These are phyloP conservation scores for Bombus consobrinus DNA, from an alignment of 1,140 invertebrate genomes.

Conservation along the genomic window DNA sequence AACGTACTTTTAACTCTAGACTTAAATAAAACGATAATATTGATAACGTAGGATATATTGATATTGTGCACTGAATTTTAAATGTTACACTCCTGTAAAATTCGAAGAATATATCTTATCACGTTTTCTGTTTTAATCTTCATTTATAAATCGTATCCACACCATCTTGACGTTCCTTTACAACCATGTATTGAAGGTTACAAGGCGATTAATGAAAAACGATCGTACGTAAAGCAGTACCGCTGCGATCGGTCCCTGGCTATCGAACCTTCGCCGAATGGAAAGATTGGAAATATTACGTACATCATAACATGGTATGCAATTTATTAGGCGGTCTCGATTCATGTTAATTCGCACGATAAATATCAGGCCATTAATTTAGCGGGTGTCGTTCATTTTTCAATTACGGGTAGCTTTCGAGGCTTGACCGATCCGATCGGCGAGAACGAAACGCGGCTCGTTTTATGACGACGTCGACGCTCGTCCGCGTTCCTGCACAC, in stretches of 20 bases:
- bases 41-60: background rate
- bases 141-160: background rate
- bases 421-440: background rate
- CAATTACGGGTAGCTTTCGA: conserved; percentile 39
- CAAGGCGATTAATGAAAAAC: background rate
- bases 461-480: conserved; percentile 24
- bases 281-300: background rate
- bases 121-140: background rate
- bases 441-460: conserved; percentile 37
- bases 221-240: background rate
- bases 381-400: conserved; percentile 46
- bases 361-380: conserved; percentile 53
- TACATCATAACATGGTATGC: background rate
- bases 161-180: no score
- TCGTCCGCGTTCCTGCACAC: conserved; percentile 14
- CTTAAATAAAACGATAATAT: background rate
- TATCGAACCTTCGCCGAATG: background rate
- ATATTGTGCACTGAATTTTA: background rate
- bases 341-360: conserved; percentile 51
- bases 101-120: background rate
- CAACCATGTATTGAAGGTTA: background rate
- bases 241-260: background rate
- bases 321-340: conserved; percentile 20
- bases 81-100: background rate
- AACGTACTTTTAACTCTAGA: background rate